Evolutionary conservation across 2,797 vertebrate genomes (phyloP).

Genomic region (Platalea minor): DNA sequence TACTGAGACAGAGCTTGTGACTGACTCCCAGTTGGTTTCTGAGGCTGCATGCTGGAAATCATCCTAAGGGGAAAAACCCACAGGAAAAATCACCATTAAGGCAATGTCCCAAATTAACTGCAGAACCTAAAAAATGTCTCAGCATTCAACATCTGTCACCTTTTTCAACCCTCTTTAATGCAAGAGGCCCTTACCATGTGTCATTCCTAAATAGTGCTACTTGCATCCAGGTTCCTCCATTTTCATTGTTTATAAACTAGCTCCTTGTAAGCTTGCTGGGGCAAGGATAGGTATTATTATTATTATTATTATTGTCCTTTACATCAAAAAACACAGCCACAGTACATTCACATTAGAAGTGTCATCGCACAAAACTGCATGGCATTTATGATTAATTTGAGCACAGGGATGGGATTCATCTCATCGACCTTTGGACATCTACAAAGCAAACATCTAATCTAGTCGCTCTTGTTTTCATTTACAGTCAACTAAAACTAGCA

Average conservation of each 20-base stretch:
- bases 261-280: neutral
- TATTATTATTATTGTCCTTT: neutral
- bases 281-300: neutral
- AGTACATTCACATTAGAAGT: neutral
- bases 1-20: conserved; percentile 85
- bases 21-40: conserved; percentile 88
- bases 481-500: neutral
- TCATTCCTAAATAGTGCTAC: neutral
- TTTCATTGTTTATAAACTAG: neutral
- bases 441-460: neutral
- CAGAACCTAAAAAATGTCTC: neutral
- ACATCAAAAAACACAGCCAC: neutral
- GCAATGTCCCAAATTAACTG: neutral
- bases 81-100: conserved; percentile 18
- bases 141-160: neutral
- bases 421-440: neutral
- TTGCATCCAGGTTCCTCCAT: neutral
- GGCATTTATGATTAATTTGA: neutral
- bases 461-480: neutral
- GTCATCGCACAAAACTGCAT: neutral
- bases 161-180: neutral
- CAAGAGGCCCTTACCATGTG: neutral
- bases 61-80: conserved; percentile 74
- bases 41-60: conserved; percentile 81
- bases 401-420: neutral